These are phyloP conservation scores for Aphodius sticticus DNA, from an alignment of 2,888 invertebrate genomes.

Conservation along the genomic window DNA sequence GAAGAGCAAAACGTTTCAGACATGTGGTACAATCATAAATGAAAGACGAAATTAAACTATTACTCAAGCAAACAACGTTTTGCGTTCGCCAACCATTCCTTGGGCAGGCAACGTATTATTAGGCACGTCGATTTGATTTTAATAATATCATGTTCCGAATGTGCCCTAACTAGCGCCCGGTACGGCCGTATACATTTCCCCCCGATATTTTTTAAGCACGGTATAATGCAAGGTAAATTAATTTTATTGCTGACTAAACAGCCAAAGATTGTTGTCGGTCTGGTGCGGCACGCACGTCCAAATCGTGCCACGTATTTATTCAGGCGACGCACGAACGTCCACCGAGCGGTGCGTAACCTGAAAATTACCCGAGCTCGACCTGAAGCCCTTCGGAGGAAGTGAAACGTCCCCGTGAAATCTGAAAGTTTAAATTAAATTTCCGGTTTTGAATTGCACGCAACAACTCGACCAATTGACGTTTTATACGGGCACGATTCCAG, in stretches of 20 bases:
- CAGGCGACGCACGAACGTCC: constrained; percentile 49
- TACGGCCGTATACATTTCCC: constrained; percentile 9
- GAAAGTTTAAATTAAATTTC: constrained; percentile 61
- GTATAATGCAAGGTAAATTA: constrained; percentile 60
- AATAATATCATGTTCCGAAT: background rate
- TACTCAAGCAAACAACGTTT: too few relatives aligned
- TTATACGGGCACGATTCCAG: constrained; percentile 51
- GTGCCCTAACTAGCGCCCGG: background rate
- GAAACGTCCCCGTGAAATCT: constrained; percentile 49
- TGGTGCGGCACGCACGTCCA: constrained; percentile 53
- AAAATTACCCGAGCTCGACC: constrained; percentile 33
- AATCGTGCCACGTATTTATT: constrained; percentile 58
- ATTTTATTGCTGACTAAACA: constrained; percentile 63
- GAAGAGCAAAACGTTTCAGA: too few relatives aligned
- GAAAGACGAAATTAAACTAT: too few relatives aligned
- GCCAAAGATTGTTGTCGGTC: constrained; percentile 60
- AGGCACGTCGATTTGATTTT: background rate
- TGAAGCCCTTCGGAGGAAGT: constrained; percentile 9
- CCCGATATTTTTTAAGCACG: constrained; percentile 13
- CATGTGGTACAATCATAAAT: too few relatives aligned
- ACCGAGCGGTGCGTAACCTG: background rate
- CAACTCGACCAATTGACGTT: constrained; percentile 59
- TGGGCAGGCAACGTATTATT: too few relatives aligned
- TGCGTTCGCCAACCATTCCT: too few relatives aligned
- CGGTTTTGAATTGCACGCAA: constrained; percentile 61